Base-by-base conservation (phyloP, 2,888 invertebrate species). In the Tenthredo amoena region DNA sequence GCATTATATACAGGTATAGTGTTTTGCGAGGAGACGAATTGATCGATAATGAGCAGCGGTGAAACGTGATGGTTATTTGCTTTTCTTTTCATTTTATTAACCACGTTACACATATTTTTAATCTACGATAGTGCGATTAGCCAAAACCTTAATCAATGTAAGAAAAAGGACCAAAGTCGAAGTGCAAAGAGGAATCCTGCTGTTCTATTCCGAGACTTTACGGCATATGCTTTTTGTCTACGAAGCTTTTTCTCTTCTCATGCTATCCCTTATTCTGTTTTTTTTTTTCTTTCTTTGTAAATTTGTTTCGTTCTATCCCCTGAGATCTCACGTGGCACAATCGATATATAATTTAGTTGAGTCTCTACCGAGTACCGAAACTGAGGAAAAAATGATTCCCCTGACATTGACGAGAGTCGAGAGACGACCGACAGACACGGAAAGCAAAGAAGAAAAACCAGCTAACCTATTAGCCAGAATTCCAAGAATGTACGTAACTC, bases 401-500 rank as follows among this genome's bases (percentile, higher is more conserved):
- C 72, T 34, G 37, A 81, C 85, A 62, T 71, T 74, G 83, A 84
- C 72, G 86, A 37, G 55, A 76, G 84, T 65, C 86, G n/a, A n/a
- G 58, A 62, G 40, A 81, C 37, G 58, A 58, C 37, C 6, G 79
- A 79, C 21, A 62, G 79, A 58, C 58, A 62, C 9, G 37, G 31
- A 76, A 47, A 31, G 47, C 12, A 47, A 50, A 15, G 18, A 55
- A 5, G 15, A 31, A 50, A 55, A 77, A 77, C 55, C 47, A 55
- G 77, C 77, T 81, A 81, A 62, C 34, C 81, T 62, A 62, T 58
- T 62, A 81, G 81, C 62, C 37, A 81, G 62, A 21, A 81, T 81
- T 62, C 40, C 6, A 37, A 40, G 31, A 77, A 77, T 77, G 82
- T 15, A 62, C 47, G 87, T 86, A 87, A 87, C 86, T 76, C 86